Percentiles rank a stretch among this genome's conserved stretches.
These are phyloP conservation scores for Dolichotis patagonum DNA, from an alignment of 2,113 vertebrate genomes.

Conservation along the genomic window DNA sequence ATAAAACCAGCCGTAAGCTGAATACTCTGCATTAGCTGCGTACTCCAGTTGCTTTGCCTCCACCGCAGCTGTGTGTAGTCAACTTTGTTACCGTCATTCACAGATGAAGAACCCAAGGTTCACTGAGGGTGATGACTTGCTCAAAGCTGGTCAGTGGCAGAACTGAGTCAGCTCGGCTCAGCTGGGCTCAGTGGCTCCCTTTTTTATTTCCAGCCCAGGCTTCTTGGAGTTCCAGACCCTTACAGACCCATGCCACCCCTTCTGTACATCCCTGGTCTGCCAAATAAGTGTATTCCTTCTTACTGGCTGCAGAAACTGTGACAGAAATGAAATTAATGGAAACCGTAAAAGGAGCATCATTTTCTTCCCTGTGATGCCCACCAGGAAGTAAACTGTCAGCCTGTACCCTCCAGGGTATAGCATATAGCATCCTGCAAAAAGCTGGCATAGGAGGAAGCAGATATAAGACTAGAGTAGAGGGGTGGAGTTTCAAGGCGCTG, in stretches of 20 bases:
- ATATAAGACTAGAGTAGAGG: not conserved
- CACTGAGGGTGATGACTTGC: not conserved
- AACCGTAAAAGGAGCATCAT: not conserved
- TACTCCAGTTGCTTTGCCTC: not conserved
- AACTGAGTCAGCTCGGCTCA: not conserved
- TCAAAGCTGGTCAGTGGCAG: not conserved
- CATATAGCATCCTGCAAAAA: not conserved
- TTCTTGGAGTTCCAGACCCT: not conserved
- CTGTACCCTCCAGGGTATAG: not conserved
- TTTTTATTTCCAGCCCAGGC: not conserved
- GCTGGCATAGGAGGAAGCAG: not conserved
- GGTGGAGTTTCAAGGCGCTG: not conserved
- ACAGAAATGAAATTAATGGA: not conserved
- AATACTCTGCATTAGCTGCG: not conserved
- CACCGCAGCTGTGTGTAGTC: not conserved
- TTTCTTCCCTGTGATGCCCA: not conserved
- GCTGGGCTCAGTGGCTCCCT: no score
- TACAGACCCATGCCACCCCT: not conserved
- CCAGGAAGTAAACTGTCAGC: not conserved
- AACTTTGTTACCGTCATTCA: no score
- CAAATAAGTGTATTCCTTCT: not conserved
- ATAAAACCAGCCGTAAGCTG: fast-evolving
- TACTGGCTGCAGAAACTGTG: not conserved
- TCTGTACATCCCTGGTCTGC: not conserved
- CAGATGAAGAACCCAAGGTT: not conserved